Conservation (phyloP, 2,888 invertebrate species). For the Drosophila longiperda region DNA sequence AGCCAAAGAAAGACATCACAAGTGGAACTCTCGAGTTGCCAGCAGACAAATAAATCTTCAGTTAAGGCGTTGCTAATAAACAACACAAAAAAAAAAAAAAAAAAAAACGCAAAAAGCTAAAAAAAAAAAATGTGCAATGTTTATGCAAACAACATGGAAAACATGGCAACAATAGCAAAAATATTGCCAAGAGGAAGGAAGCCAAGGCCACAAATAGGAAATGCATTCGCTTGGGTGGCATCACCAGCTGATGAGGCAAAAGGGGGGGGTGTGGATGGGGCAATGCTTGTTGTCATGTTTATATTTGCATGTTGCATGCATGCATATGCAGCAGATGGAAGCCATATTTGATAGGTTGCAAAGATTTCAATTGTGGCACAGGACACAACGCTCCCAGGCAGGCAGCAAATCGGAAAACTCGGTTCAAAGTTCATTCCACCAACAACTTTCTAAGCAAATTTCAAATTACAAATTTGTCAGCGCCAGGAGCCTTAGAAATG, state of each 20-base stretch:
- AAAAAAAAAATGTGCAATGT: slow-evolving; percentile 41
- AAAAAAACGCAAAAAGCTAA: neutral
- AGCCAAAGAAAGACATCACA: slow-evolving; percentile 41
- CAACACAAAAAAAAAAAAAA: slow-evolving; percentile 22
- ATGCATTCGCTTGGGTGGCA: slow-evolving; percentile 60
- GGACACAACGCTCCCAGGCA: slow-evolving; percentile 53
- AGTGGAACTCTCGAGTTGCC: slow-evolving; percentile 20
- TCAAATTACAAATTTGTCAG: slow-evolving; percentile 53
- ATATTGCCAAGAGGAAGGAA: slow-evolving; percentile 58
- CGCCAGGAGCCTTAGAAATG: slow-evolving; percentile 47
- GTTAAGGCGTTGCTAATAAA: slow-evolving; percentile 43
- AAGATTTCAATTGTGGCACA: slow-evolving; percentile 22
- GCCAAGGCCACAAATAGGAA: slow-evolving; percentile 75
- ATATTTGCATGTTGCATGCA: slow-evolving; percentile 41
- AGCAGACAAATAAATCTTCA: slow-evolving; percentile 50
- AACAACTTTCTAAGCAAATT: slow-evolving; percentile 48
- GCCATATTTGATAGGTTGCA: slow-evolving; percentile 14
- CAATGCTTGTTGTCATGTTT: slow-evolving; percentile 42
- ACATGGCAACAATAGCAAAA: slow-evolving; percentile 25
- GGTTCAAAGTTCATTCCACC: slow-evolving; percentile 48
- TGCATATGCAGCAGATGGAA: slow-evolving; percentile 39
- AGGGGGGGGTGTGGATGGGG: neutral
- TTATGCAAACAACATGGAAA: slow-evolving; percentile 63
- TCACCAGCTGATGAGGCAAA: slow-evolving; percentile 6
- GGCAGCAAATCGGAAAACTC: slow-evolving; percentile 4